A percentile compares a stretch with the other conserved stretches of the same genome.
Evolutionary conservation across 2,113 vertebrate species (phyloP).

Genomic region (Glaucidium brasilianum): DNA sequence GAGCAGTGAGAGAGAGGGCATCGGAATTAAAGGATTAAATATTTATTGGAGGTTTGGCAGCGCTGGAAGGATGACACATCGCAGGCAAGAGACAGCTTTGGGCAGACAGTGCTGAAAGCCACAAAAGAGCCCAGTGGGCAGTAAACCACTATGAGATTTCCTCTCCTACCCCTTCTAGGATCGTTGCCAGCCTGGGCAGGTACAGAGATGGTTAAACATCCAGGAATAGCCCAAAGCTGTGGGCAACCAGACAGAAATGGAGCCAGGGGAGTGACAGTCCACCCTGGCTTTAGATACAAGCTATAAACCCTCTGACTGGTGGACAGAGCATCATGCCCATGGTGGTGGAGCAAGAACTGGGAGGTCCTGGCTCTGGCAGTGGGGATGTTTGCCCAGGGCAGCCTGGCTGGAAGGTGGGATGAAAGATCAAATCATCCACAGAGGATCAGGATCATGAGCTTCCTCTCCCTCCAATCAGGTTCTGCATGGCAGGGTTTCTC

Average conservation of each 20-base stretch:
- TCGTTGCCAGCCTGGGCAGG: neutral
- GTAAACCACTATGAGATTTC: neutral
- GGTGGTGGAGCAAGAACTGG: neutral
- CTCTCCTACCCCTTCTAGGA: neutral
- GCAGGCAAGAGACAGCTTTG: neutral
- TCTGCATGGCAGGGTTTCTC: neutral
- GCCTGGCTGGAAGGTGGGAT: neutral
- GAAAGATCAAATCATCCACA: neutral
- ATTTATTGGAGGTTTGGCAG: neutral
- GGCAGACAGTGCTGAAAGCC: neutral
- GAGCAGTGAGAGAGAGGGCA: neutral
- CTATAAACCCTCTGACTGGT: fast-evolving
- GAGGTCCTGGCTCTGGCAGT: neutral
- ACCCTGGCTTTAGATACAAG: neutral
- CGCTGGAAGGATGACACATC: neutral
- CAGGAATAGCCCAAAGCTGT: neutral
- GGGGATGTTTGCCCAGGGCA: neutral
- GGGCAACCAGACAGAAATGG: no score
- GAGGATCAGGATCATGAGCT: neutral
- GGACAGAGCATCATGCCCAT: fast-evolving
- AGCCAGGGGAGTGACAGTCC: neutral
- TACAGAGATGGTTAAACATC: neutral
- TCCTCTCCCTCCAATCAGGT: neutral
- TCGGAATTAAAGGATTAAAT: neutral
- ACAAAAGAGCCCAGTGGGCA: neutral